phyloP scores from a whole-genome alignment of 2,888 invertebrate genomes.

The Papilio protenor region DNA sequence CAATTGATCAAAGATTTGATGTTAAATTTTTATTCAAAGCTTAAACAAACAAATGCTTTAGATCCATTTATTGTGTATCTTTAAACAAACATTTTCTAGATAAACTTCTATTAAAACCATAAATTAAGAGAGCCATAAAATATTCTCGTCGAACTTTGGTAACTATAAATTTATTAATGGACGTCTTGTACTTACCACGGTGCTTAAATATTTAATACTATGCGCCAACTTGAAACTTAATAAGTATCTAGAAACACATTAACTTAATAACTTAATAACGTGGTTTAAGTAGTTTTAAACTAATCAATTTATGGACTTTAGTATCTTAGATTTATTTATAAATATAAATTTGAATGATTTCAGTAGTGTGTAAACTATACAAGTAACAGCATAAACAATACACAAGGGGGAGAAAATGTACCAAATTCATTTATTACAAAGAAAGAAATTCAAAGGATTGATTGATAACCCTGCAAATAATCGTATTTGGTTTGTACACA shows the following conservation, averaged over 20 bases:
- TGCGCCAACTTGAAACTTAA: constrained; percentile 8
- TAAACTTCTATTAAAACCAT: not conserved
- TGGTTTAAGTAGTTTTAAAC: not conserved
- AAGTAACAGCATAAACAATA: not conserved
- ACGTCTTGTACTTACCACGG: constrained; percentile 16
- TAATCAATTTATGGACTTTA: not conserved
- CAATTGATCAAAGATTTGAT: not conserved
- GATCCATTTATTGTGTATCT: not conserved
- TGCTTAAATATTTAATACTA: constrained; percentile 17
- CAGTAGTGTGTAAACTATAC: not conserved
- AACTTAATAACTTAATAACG: constrained; percentile 19
- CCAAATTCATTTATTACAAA: no score
- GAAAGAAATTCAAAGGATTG: no score
- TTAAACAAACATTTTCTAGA: not conserved
- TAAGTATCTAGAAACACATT: constrained; percentile 1
- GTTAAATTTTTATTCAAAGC: not conserved
- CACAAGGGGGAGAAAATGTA: not conserved
- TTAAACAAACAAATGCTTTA: not conserved
- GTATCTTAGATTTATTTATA: not conserved
- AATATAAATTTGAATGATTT: not conserved
- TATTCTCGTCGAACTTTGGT: constrained; percentile 1
- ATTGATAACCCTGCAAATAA: not conserved
- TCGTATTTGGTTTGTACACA: no score
- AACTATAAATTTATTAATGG: constrained; percentile 21
- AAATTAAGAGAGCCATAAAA: constrained; percentile 10